These are phyloP conservation scores for Bilobella aurantiaca DNA, from an alignment of 1,140 invertebrate species.

Conservation along the genomic window DNA sequence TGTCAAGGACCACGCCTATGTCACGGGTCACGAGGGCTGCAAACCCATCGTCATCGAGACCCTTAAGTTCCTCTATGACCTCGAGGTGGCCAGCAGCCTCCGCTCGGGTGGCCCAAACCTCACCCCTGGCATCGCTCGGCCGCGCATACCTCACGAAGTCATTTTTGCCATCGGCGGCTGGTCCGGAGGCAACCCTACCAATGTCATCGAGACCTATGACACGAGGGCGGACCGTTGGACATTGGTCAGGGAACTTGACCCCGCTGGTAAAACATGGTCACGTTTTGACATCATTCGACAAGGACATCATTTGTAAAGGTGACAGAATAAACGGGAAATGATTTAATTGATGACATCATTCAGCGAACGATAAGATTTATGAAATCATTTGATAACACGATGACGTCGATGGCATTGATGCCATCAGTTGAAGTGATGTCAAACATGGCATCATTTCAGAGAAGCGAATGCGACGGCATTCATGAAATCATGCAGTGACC, in stretches of 20 bases:
- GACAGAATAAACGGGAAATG: no score
- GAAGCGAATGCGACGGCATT: no score
- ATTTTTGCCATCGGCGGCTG: slow-evolving; percentile 66
- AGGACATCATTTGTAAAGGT: no score
- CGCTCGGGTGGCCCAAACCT: slow-evolving; percentile 44
- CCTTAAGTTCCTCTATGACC: slow-evolving; percentile 59
- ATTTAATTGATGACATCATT: no score
- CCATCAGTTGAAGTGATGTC: no score
- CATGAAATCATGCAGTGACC: no score
- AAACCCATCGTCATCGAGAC: slow-evolving; percentile 63
- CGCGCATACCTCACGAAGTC: slow-evolving; percentile 53
- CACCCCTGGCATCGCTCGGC: slow-evolving; percentile 53
- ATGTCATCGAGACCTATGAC: slow-evolving; percentile 65
- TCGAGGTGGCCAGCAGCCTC: slow-evolving; percentile 55
- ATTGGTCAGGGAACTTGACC: slow-evolving; percentile 40
- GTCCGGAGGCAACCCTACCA: slow-evolving; percentile 50
- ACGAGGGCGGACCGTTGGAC: slow-evolving; percentile 64
- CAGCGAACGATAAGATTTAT: no score
- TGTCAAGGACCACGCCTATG: slow-evolving; percentile 43
- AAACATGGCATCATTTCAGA: no score
- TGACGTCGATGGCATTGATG: no score
- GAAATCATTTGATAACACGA: no score
- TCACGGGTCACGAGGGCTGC: slow-evolving; percentile 52
- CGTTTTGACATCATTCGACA: no score
- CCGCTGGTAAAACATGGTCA: no score